These are phyloP conservation scores for Bugula neritina DNA, from an alignment of 2,888 invertebrate species.

Conservation along the genomic window DNA sequence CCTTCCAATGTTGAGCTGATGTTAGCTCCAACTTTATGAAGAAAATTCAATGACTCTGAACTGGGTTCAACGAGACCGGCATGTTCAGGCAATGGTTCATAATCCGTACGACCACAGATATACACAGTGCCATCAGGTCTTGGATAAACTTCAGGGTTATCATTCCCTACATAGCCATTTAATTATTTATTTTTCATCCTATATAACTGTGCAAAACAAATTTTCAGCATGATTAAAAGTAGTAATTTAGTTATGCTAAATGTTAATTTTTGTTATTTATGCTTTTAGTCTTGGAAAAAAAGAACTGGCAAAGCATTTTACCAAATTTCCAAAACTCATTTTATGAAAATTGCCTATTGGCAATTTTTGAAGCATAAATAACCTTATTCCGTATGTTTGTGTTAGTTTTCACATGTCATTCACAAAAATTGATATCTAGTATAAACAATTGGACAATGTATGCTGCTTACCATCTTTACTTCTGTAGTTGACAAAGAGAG, in stretches of 20 bases:
- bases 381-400: too few relatives aligned
- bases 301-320: too few relatives aligned
- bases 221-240: neutral
- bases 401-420: too few relatives aligned
- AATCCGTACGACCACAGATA: slow-evolving; percentile 32
- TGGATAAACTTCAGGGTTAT: slow-evolving; percentile 34
- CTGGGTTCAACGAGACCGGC: slow-evolving; percentile 30
- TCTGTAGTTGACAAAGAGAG: slow-evolving; percentile 32
- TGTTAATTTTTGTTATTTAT: too few relatives aligned
- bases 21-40: slow-evolving; percentile 27
- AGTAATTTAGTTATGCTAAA: neutral
- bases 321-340: too few relatives aligned
- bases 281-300: too few relatives aligned
- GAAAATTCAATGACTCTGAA: slow-evolving; percentile 25
- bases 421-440: too few relatives aligned
- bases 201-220: neutral
- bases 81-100: slow-evolving; percentile 31
- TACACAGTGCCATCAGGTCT: slow-evolving; percentile 35
- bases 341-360: too few relatives aligned
- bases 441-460: neutral
- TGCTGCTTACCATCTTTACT: neutral
- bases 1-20: slow-evolving; percentile 13
- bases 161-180: neutral
- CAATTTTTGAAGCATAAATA: too few relatives aligned
- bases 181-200: neutral